A percentile compares a stretch with the other conserved stretches of the same genome.
These are phyloP conservation scores for Jaculus jaculus DNA, from an alignment of 2,113 vertebrate species.

Conservation along the genomic window DNA sequence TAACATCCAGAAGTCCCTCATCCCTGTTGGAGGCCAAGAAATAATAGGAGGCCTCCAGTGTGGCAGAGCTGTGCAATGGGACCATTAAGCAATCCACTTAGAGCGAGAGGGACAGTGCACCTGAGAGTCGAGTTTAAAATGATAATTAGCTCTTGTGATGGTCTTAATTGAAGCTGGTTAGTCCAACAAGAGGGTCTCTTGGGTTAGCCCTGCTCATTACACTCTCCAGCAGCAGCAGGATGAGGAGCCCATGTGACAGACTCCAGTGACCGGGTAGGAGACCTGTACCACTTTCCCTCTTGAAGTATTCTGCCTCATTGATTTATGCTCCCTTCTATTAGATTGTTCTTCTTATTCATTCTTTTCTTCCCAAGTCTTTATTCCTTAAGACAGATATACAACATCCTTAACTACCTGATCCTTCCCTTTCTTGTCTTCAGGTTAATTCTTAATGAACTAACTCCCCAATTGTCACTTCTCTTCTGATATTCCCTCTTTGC, in stretches of 20 bases:
- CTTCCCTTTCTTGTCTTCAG: neutral
- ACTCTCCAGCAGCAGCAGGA: neutral
- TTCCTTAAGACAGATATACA: neutral
- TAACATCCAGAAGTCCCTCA: constrained; percentile 46
- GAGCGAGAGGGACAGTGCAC: constrained; percentile 20
- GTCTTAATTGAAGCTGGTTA: constrained; percentile 76
- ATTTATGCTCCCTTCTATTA: neutral
- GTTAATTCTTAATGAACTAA: neutral
- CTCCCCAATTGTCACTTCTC: too few species aligned
- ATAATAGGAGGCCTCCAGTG: constrained; percentile 64
- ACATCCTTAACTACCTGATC: neutral
- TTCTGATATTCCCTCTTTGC: neutral
- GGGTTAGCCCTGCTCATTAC: neutral
- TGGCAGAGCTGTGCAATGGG: constrained; percentile 34
- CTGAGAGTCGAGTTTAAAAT: constrained; percentile 60
- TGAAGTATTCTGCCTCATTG: neutral
- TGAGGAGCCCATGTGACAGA: neutral
- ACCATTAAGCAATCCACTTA: constrained; percentile 57
- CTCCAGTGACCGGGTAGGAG: neutral
- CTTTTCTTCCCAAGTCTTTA: neutral
- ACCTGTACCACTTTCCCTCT: neutral
- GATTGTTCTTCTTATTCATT: neutral
- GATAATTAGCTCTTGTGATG: constrained; percentile 68
- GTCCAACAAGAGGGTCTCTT: constrained; percentile 9
- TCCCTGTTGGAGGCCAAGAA: constrained; percentile 70